These are phyloP conservation scores for Macrocentrus cingulum DNA, from an alignment of 1,140 invertebrate genomes.

Conservation along the genomic window DNA sequence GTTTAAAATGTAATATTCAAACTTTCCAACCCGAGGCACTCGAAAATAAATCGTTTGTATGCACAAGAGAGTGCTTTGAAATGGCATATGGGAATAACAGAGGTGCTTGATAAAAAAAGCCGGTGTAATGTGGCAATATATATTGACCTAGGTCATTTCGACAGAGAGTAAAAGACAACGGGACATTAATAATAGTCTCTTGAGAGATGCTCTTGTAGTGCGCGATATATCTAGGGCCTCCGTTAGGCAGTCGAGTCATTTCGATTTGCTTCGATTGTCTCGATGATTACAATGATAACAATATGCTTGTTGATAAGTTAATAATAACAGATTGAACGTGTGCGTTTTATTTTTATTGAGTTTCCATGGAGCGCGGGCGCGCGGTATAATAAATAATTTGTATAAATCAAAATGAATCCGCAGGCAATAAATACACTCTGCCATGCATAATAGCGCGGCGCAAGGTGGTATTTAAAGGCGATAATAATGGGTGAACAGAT, in stretches of 20 bases:
- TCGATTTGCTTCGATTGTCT: conserved; percentile 24
- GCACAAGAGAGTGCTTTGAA: too few relatives aligned
- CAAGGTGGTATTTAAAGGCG: conserved; percentile 9
- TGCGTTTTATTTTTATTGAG: background rate
- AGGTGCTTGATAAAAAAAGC: too few relatives aligned
- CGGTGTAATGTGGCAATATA: background rate
- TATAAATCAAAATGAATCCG: background rate
- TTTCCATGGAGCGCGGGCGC: too few relatives aligned
- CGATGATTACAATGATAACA: conserved; percentile 16
- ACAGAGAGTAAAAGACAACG: conserved; percentile 25
- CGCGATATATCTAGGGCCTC: conserved; percentile 8
- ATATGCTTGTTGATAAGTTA: conserved; percentile 14
- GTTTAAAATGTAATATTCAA: too few relatives aligned
- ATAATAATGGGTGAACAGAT: conserved; percentile 8
- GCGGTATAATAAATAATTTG: too few relatives aligned
- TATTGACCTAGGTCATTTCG: background rate
- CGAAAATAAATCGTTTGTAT: too few relatives aligned
- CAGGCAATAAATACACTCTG: background rate
- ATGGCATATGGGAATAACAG: too few relatives aligned
- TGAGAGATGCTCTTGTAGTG: conserved; percentile 4
- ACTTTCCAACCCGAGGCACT: too few relatives aligned
- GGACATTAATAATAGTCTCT: conserved; percentile 30
- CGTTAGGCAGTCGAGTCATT: conserved; percentile 23
- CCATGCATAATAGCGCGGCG: conserved; percentile 1
- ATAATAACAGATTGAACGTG: conserved; percentile 1